Evolutionary conservation across 2,113 vertebrate genomes (phyloP).

Genomic region (Lanius collurio): DNA sequence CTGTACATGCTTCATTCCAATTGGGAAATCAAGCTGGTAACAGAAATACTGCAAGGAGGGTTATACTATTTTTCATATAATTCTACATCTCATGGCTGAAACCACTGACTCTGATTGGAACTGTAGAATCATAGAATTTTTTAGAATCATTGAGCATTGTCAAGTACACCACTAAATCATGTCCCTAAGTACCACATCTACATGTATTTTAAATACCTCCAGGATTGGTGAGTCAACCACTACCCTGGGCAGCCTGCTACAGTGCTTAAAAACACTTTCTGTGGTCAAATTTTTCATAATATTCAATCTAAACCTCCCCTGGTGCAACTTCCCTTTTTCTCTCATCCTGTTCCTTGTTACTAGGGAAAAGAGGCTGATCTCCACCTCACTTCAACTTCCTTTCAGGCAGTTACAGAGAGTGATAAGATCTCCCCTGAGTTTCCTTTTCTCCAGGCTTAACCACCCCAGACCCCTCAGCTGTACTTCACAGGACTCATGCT

Average conservation of each 20-base stretch:
- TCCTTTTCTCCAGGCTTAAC: not conserved
- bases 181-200: not conserved
- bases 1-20: not conserved
- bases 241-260: not conserved
- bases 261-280: not conserved
- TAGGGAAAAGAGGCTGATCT: not conserved
- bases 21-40: not conserved
- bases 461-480: not conserved
- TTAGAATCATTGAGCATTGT: not conserved
- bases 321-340: not conserved
- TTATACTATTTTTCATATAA: not conserved
- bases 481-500: not conserved
- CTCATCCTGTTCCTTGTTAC: not conserved
- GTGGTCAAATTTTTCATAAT: not conserved
- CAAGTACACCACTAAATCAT: not conserved
- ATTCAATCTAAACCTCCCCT: not conserved
- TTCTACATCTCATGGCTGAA: not conserved
- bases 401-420: not conserved
- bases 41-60: not conserved
- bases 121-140: not conserved
- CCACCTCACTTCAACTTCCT: too few species aligned
- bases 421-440: not conserved
- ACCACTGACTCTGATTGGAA: not conserved
- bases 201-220: not conserved
- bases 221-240: not conserved